Base-by-base conservation (phyloP, 2,888 invertebrate species). In the Synanthedon andrenaeformis region DNA sequence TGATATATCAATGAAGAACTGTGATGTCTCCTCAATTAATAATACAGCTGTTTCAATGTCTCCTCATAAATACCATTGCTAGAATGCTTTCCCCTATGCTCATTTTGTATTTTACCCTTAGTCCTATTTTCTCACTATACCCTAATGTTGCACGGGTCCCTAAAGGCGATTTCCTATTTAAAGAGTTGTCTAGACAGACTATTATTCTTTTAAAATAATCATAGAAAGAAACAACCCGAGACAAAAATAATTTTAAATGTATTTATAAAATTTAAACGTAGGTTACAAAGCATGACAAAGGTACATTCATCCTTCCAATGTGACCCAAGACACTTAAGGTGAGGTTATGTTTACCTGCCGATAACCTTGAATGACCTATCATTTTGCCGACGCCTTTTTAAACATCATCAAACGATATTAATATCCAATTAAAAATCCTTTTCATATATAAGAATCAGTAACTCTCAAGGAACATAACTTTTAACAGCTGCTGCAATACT, bases 301-400 rank as follows among this genome's bases (percentile, higher is more conserved):
- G 35, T 35, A 8, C 35, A 6, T 35, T 35, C 35, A 35, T 35
- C 28, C 62, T 66, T 66, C 69, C 70, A 84, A 83, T 76, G 72
- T 79, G 82, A 84, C 78, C 79, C 69, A 71, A 59, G 69, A 55
- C 61, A 64, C 67, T 70, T 70, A 68, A 69, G 68, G 65, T 72
- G 69, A 76, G 78, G 76, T 80, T 79, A 74, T 76, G 82, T 77
- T 82, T 80, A 76, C 85, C 81, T 81, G 80, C 72, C 66, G 55
- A 64, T 86, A 84, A 87, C 87, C 87, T 87, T 87, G 85, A 82
- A 82, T 86, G 87, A 87, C 86, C 87, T 86, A 84, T 61, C 62
- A 58, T 57, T 58, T 56, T 52, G 56, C 58, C 51, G 56, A 17
- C 52, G 58, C 53, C 51, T 54, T 52, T 35, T 55, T 52, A 53